Percentiles rank a stretch among this genome's conserved stretches.
These are phyloP conservation scores for Drosophila engyochracea DNA, from an alignment of 2,888 invertebrate species.

Conservation along the genomic window DNA sequence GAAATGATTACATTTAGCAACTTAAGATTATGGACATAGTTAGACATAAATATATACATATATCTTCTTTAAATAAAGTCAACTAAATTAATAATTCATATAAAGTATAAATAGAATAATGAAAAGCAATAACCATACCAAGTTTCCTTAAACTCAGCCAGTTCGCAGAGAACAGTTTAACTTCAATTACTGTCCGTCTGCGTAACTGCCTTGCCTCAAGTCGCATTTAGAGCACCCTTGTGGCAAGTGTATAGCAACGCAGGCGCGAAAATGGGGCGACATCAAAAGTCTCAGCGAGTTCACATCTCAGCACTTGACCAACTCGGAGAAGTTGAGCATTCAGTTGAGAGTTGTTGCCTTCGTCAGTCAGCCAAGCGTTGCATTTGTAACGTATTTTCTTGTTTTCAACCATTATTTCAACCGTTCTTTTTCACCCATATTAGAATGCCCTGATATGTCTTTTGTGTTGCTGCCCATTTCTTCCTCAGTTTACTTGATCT, in stretches of 20 bases:
- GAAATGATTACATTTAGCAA: not conserved
- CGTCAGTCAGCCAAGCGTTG: slow-evolving; percentile 67
- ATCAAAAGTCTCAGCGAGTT: slow-evolving; percentile 54
- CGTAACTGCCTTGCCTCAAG: not conserved
- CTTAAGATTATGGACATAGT: not conserved
- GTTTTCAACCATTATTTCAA: not conserved
- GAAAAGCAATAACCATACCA: not conserved
- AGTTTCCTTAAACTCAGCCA: not conserved
- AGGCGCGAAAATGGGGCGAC: slow-evolving; percentile 67
- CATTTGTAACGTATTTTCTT: slow-evolving; percentile 74
- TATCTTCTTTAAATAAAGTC: not conserved
- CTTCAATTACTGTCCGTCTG: not conserved
- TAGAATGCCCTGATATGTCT: slow-evolving; percentile 33
- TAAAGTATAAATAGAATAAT: not conserved
- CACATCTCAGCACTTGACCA: slow-evolving; percentile 65
- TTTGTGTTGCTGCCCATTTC: slow-evolving; percentile 20
- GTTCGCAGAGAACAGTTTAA: not conserved
- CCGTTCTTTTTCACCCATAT: slow-evolving; percentile 16
- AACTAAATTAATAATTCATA: not conserved
- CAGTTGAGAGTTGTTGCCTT: slow-evolving; percentile 15
- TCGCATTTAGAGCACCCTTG: not conserved
- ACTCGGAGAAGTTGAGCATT: slow-evolving; percentile 16
- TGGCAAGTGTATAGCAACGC: slow-evolving; percentile 32
- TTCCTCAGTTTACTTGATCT: slow-evolving; percentile 48
- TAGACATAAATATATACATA: not conserved